A percentile compares a stretch with the other conserved stretches of the same genome.
phyloP scores from a whole-genome alignment of 1,140 invertebrate genomes.

The Drosophila teissieri region DNA sequence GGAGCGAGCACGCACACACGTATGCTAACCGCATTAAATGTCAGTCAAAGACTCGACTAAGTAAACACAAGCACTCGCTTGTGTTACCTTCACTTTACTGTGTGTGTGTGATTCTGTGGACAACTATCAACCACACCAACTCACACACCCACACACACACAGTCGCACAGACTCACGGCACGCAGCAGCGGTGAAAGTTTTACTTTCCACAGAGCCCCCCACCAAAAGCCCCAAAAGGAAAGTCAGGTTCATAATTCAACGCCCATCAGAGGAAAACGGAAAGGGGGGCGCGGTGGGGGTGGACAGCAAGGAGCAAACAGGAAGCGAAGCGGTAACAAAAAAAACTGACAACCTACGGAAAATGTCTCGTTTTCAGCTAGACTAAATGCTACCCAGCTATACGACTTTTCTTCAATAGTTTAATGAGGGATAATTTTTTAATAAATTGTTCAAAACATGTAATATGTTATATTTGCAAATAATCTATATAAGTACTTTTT shows the following conservation, averaged over 20 bases:
- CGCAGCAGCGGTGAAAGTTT: conserved; percentile 32
- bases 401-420: too few relatives aligned
- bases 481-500: too few relatives aligned
- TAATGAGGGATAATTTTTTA: too few relatives aligned
- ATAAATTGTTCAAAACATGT: too few relatives aligned
- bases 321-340: conserved; percentile 49
- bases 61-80: conserved; percentile 46
- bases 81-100: conserved; percentile 4
- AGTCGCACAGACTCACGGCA: too few relatives aligned
- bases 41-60: conserved; percentile 62
- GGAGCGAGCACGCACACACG: conserved; percentile 32
- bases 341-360: conserved; percentile 1
- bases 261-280: conserved; percentile 18
- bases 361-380: too few relatives aligned
- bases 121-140: conserved; percentile 57
- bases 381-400: too few relatives aligned
- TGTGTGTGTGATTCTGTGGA: conserved; percentile 14
- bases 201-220: conserved; percentile 23
- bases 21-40: conserved; percentile 71
- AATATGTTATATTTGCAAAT: too few relatives aligned
- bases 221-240: conserved; percentile 19
- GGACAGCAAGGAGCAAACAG: conserved; percentile 43
- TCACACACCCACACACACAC: not conserved
- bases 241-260: conserved; percentile 69
- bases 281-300: not conserved